Conservation (phyloP, 2,113 vertebrate genomes). For the Rhadina sibilatrix region DNA sequence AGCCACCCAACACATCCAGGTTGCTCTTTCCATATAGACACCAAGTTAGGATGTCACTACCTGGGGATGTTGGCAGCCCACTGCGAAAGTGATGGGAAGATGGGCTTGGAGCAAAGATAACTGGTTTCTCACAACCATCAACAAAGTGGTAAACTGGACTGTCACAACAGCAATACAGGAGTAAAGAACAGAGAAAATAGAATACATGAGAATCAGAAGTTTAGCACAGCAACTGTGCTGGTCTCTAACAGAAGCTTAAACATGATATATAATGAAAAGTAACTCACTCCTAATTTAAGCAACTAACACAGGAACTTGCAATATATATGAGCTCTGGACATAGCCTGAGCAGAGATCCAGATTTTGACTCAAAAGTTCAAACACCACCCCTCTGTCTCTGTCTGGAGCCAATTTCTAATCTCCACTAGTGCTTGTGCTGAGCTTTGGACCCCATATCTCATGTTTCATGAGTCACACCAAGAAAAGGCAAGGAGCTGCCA, state of each 20-base stretch:
- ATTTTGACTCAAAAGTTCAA: slow-evolving; percentile 31
- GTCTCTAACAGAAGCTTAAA: background rate
- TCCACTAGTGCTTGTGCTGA: background rate
- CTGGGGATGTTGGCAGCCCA: background rate
- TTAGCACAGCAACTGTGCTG: background rate
- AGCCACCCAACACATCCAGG: background rate
- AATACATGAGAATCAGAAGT: background rate
- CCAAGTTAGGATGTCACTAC: background rate
- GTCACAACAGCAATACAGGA: background rate
- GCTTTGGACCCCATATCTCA: slow-evolving; percentile 27
- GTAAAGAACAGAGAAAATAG: background rate
- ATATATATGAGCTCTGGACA: background rate
- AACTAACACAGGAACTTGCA: background rate
- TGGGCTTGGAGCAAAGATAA: background rate
- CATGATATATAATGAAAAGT: background rate
- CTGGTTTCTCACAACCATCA: background rate
- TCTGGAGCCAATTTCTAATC: slow-evolving; percentile 37
- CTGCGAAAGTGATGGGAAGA: background rate
- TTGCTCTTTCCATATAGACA: background rate
- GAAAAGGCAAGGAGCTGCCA: background rate
- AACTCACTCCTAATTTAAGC: slow-evolving; percentile 23
- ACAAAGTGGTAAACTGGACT: background rate
- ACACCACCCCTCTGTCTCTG: slow-evolving; percentile 13
- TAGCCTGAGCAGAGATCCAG: background rate
- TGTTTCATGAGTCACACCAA: slow-evolving; percentile 49